These are phyloP conservation scores for Okamejei kenojei DNA, from an alignment of 2,797 vertebrate genomes.

Conservation along the genomic window DNA sequence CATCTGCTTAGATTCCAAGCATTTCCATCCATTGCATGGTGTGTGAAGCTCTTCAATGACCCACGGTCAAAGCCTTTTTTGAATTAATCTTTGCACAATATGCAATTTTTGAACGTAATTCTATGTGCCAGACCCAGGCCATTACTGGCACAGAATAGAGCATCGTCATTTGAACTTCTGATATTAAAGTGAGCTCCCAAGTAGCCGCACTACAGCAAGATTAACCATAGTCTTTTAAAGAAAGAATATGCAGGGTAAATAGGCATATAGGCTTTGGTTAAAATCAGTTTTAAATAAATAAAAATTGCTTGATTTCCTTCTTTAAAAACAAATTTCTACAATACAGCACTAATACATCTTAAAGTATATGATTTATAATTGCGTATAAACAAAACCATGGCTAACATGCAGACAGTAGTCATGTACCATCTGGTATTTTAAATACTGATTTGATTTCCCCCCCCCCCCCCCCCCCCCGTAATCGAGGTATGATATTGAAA, in stretches of 20 bases:
- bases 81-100: slow-evolving; percentile 6
- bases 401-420: neutral
- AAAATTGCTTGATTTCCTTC: slow-evolving; percentile 16
- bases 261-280: neutral
- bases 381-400: neutral
- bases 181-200: neutral
- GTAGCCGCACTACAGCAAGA: neutral
- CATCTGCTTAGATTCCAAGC: neutral
- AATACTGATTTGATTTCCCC: slow-evolving; percentile 18
- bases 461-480: neutral
- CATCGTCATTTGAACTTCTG: neutral
- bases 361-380: neutral
- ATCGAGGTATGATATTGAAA: neutral
- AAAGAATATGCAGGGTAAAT: neutral
- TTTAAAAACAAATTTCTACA: neutral
- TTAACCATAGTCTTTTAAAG: neutral
- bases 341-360: slow-evolving; percentile 5
- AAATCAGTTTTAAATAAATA: neutral
- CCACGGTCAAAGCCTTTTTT: neutral
- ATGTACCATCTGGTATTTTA: neutral
- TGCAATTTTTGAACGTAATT: neutral
- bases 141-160: slow-evolving; percentile 1
- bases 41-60: neutral
- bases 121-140: neutral
- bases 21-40: neutral